These are phyloP conservation scores for Chrysaora quinquecirrha DNA, from an alignment of 30 jellyfish, hydroid and myxozoan genomes.

Conservation along the genomic window DNA sequence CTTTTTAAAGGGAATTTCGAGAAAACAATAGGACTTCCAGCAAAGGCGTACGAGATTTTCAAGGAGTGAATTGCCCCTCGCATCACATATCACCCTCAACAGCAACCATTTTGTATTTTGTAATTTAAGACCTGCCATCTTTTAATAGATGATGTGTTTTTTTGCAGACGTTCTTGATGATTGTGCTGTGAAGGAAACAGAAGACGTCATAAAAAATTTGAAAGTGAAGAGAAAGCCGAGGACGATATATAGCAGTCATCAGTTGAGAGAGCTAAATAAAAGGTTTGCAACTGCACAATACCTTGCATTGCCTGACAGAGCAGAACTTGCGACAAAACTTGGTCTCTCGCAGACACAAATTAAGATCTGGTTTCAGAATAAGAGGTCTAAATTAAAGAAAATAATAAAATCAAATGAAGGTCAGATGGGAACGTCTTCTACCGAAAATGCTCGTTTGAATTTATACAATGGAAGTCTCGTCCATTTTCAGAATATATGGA, in stretches of 20 bases:
- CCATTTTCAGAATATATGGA: not conserved
- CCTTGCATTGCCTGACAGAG: constrained; percentile 95
- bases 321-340: constrained; percentile 82
- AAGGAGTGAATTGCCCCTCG: too few relatives aligned
- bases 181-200: not conserved
- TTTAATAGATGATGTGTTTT: too few relatives aligned
- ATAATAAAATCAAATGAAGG: constrained; percentile 53
- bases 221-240: constrained; percentile 79
- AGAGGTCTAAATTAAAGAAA: constrained; percentile 88
- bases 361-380: constrained; percentile 94
- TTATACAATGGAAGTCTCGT: not conserved
- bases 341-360: constrained; percentile 90
- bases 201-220: not conserved
- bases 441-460: not conserved
- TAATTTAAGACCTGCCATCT: too few relatives aligned
- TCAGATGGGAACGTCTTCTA: not conserved
- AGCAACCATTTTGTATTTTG: too few relatives aligned
- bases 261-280: constrained; percentile 76
- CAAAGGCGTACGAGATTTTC: too few relatives aligned
- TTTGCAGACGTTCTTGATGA: not conserved
- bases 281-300: constrained; percentile 76
- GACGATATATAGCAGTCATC: constrained; percentile 87
- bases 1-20: too few relatives aligned
- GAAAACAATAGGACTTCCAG: too few relatives aligned
- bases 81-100: too few relatives aligned